Percentiles rank a stretch among this genome's conserved stretches.
Evolutionary conservation across 2,888 invertebrate species (phyloP).

Genomic region (Sceliomorpha sp.): DNA sequence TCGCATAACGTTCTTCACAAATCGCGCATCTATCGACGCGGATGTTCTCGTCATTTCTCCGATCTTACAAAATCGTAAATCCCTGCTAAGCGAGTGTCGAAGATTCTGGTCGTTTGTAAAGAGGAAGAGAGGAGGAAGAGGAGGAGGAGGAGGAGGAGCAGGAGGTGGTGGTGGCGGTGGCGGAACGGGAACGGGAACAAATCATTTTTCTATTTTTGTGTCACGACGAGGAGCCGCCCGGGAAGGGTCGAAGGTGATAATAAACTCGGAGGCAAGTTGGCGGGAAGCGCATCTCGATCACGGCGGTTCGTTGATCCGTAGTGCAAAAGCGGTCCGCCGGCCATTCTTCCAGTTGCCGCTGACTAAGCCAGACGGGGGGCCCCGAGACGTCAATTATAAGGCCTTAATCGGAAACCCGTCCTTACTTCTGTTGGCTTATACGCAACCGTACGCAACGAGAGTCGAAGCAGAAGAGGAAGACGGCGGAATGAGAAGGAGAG

Average conservation of each 20-base stretch:
- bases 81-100: constrained; percentile 38
- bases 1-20: too few relatives aligned
- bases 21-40: too few relatives aligned
- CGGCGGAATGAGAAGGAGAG: constrained; percentile 35
- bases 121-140: constrained; percentile 33
- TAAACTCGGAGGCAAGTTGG: constrained; percentile 50
- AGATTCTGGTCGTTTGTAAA: constrained; percentile 31
- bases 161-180: too few relatives aligned
- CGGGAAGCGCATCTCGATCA: constrained; percentile 55
- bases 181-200: too few relatives aligned
- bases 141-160: too few relatives aligned
- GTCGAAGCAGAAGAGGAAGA: constrained; percentile 33
- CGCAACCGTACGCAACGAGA: constrained; percentile 57
- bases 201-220: constrained; percentile 49
- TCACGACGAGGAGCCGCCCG: constrained; percentile 38
- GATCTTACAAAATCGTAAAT: constrained; percentile 46
- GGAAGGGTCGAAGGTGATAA: constrained; percentile 55
- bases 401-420: constrained; percentile 79
- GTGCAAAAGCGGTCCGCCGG: constrained; percentile 66
- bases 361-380: constrained; percentile 72
- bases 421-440: constrained; percentile 76
- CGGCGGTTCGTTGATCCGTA: constrained; percentile 72
- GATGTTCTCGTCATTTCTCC: too few relatives aligned
- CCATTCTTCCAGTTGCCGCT: constrained; percentile 69
- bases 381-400: constrained; percentile 78